phyloP scores from a whole-genome alignment of 2,888 invertebrate species.

The Lobophora halterata region DNA sequence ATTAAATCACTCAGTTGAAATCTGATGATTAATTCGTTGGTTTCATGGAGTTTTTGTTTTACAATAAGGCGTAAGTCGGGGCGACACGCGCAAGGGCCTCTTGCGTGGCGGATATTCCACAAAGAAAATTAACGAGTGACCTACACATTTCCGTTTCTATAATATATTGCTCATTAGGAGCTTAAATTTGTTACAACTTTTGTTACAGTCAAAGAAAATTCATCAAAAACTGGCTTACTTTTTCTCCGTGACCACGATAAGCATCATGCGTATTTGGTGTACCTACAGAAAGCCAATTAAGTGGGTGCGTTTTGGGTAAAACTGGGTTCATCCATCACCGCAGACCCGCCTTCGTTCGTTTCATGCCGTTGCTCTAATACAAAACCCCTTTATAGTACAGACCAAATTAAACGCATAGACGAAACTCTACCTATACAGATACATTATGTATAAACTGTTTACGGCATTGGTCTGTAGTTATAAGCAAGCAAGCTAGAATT shows the following conservation, averaged over 20 bases:
- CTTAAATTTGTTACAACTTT: slow-evolving; percentile 41
- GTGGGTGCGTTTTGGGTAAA: slow-evolving; percentile 68
- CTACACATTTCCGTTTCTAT: slow-evolving; percentile 56
- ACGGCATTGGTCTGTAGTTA: too few relatives aligned
- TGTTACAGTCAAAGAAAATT: slow-evolving; percentile 31
- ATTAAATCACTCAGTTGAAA: too few relatives aligned
- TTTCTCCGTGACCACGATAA: slow-evolving; percentile 43
- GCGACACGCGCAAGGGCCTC: slow-evolving; percentile 46
- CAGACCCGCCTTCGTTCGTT: slow-evolving; percentile 59
- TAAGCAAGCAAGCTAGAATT: too few relatives aligned
- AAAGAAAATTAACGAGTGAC: slow-evolving; percentile 57
- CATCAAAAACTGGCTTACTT: slow-evolving; percentile 22
- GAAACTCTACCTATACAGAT: too few relatives aligned
- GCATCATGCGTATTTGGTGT: slow-evolving; percentile 46
- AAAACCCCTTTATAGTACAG: slow-evolving; percentile 29
- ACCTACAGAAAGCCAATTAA: slow-evolving; percentile 74
- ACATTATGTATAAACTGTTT: too few relatives aligned
- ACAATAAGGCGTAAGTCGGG: slow-evolving; percentile 60
- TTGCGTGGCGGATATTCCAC: slow-evolving; percentile 66
- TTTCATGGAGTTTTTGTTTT: slow-evolving; percentile 73
- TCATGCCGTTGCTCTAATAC: slow-evolving; percentile 47
- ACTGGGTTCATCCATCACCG: slow-evolving; percentile 64
- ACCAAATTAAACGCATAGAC: too few relatives aligned
- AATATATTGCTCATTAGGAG: slow-evolving; percentile 65
- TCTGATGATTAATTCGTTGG: slow-evolving; percentile 70